Conservation (phyloP, 2,888 invertebrate genomes). For the Cheilosia urbana region DNA sequence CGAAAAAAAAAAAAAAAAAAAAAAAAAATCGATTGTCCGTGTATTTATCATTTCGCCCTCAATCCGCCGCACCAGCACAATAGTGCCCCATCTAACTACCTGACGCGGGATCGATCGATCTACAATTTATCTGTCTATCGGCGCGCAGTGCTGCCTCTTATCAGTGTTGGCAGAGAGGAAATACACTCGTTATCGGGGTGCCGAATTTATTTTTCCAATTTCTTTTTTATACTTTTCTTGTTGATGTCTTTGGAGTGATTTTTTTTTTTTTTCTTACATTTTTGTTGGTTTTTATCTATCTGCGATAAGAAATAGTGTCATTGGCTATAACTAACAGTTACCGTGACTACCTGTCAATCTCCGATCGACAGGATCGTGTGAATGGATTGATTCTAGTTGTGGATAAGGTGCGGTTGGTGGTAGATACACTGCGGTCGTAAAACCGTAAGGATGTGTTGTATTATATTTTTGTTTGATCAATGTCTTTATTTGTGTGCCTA, state of each 20-base stretch:
- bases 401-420: conserved; percentile 73
- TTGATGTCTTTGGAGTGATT: conserved; percentile 59
- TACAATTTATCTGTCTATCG: conserved; percentile 55
- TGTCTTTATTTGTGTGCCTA: conserved; percentile 21
- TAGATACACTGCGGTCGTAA: conserved; percentile 57
- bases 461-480: conserved; percentile 9
- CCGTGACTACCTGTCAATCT: conserved; percentile 74
- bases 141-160: conserved; percentile 54
- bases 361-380: conserved; percentile 73
- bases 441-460: conserved; percentile 52
- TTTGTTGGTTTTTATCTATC: conserved; percentile 59
- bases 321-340: conserved; percentile 64
- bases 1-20: neutral
- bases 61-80: conserved; percentile 20
- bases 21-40: neutral
- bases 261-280: conserved; percentile 10
- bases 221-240: conserved; percentile 32
- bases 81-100: conserved; percentile 26
- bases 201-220: conserved; percentile 24
- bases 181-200: conserved; percentile 60
- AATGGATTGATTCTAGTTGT: conserved; percentile 73
- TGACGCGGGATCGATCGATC: conserved; percentile 68
- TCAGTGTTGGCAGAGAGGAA: conserved; percentile 54
- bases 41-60: conserved; percentile 57
- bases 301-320: conserved; percentile 66